These are phyloP conservation scores for Tribolium madens DNA, from an alignment of 1,140 invertebrate species.

Conservation along the genomic window DNA sequence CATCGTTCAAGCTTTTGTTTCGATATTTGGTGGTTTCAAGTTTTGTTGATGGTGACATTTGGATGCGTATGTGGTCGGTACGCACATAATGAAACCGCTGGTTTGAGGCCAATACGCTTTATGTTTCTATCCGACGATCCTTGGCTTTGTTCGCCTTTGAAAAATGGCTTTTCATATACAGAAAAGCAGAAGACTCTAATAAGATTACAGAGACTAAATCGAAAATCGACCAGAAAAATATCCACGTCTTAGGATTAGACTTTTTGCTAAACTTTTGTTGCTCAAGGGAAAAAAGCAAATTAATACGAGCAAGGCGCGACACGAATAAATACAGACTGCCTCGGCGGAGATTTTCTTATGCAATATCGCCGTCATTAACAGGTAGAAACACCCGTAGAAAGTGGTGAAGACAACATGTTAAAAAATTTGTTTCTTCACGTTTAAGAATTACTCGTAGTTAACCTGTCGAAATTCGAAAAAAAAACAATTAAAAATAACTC, in stretches of 20 bases:
- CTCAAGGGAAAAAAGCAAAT: slow-evolving; percentile 13
- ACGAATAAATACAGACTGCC: background rate
- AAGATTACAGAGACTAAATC: slow-evolving; percentile 35
- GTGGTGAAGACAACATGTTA: no score
- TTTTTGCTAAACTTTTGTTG: slow-evolving; percentile 25
- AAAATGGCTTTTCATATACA: slow-evolving; percentile 39
- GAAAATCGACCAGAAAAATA: slow-evolving; percentile 29
- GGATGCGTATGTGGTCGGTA: slow-evolving; percentile 28
- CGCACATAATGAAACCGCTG: slow-evolving; percentile 28
- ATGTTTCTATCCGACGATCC: slow-evolving; percentile 35
- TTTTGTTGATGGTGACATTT: slow-evolving; percentile 29
- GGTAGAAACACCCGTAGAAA: no score
- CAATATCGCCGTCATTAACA: no score
- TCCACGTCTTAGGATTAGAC: background rate
- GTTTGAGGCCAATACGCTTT: slow-evolving; percentile 34
- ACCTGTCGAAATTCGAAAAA: no score
- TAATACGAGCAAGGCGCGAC: background rate
- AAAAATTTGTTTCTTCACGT: no score
- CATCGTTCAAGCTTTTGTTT: background rate
- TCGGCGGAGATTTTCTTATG: background rate
- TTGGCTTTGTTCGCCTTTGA: slow-evolving; percentile 29
- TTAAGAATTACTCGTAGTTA: no score
- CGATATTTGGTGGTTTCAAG: slow-evolving; percentile 12
- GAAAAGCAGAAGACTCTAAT: slow-evolving; percentile 35
- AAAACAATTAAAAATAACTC: no score